Conservation (phyloP, 1,140 invertebrate species). For the Drosophila saltans region DNA sequence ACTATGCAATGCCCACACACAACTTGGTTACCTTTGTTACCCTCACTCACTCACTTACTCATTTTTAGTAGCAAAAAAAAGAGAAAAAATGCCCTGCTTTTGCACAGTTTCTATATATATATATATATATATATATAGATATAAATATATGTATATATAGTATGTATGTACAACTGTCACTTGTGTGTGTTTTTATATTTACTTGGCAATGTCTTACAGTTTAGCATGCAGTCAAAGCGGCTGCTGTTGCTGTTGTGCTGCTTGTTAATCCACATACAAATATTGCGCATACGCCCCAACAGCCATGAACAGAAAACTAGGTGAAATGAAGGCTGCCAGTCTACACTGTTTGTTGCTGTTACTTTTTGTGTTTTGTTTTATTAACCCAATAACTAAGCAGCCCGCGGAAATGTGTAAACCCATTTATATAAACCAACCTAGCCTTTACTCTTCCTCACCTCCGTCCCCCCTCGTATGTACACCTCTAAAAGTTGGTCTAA, state of each 20-base stretch:
- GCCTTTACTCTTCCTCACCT: background rate
- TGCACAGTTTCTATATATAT: slow-evolving; percentile 19
- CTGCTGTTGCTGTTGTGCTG: slow-evolving; percentile 18
- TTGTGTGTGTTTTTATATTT: slow-evolving; percentile 27
- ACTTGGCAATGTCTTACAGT: slow-evolving; percentile 43
- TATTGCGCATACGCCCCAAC: slow-evolving; percentile 64
- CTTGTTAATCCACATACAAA: slow-evolving; percentile 74
- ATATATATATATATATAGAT: background rate
- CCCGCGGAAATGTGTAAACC: slow-evolving; percentile 29
- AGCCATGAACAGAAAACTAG: slow-evolving; percentile 47
- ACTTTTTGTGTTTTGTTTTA: slow-evolving; percentile 62
- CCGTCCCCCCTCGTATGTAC: slow-evolving; percentile 2
- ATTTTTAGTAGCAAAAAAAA: background rate
- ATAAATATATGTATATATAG: background rate
- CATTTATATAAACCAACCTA: slow-evolving; percentile 10
- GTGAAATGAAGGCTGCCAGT: slow-evolving; percentile 41
- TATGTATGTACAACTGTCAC: slow-evolving; percentile 51
- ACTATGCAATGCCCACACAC: slow-evolving; percentile 7
- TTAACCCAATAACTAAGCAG: slow-evolving; percentile 77
- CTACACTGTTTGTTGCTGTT: background rate
- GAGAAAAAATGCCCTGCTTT: slow-evolving; percentile 20
- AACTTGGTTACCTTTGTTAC: slow-evolving; percentile 74
- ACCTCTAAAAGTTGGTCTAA: slow-evolving; percentile 19
- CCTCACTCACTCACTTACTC: slow-evolving; percentile 18
- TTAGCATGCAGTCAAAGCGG: slow-evolving; percentile 26